Conservation (phyloP, 2,797 vertebrate species). For the Pangasius macronema region DNA sequence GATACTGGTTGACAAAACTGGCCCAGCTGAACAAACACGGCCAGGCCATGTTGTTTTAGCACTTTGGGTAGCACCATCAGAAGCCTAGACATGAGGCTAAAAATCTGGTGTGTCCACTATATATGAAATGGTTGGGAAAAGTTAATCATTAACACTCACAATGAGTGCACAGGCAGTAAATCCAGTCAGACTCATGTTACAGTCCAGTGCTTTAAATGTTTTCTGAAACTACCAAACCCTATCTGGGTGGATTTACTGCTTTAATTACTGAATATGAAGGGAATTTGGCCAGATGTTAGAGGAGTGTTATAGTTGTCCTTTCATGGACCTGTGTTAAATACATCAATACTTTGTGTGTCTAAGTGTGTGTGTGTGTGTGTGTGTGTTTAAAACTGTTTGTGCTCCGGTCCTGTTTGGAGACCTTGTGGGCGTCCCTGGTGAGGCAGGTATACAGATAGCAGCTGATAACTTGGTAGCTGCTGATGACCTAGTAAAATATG, state of each 20-base stretch:
- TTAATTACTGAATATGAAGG: constrained; percentile 47
- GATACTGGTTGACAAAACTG: constrained; percentile 67
- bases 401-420: constrained; percentile 52
- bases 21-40: constrained; percentile 77
- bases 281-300: constrained; percentile 27
- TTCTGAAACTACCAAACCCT: constrained; percentile 40
- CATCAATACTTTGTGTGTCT: background rate
- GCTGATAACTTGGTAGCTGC: constrained; percentile 65
- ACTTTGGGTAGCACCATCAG: constrained; percentile 62
- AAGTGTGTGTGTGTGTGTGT: background rate
- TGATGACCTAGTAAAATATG: constrained; percentile 67
- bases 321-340: constrained; percentile 26
- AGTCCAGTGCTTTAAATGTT: constrained; percentile 23
- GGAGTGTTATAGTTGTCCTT: constrained; percentile 24
- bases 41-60: constrained; percentile 67
- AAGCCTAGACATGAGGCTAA: constrained; percentile 65
- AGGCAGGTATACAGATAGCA: constrained; percentile 68
- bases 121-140: constrained; percentile 67
- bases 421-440: constrained; percentile 63
- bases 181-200: constrained; percentile 3
- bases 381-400: constrained; percentile 6
- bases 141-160: constrained; percentile 44
- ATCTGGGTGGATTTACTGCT: constrained; percentile 50
- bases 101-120: constrained; percentile 66
- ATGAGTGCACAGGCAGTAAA: constrained; percentile 25